Percentiles rank a stretch among this genome's conserved stretches.
Evolutionary conservation across 2,888 invertebrate species (phyloP).

Genomic region (Lottia gigantea): DNA sequence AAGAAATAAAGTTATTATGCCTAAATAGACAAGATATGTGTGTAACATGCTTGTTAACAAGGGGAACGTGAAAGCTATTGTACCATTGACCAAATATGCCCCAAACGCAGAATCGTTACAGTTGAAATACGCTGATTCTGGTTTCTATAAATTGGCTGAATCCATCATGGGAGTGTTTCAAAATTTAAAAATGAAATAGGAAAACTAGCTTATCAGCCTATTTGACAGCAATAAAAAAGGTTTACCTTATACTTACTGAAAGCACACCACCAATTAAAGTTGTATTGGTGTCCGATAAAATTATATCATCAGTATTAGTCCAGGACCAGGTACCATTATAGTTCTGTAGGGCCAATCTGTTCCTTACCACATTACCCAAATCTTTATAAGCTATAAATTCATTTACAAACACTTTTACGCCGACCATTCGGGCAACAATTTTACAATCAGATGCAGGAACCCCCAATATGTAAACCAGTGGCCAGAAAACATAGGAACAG

Average conservation of each 20-base stretch:
- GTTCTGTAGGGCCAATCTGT: slow-evolving; percentile 29
- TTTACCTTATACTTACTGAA: slow-evolving; percentile 32
- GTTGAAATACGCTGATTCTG: not conserved
- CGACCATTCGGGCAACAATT: slow-evolving; percentile 82
- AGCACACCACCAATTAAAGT: slow-evolving; percentile 42
- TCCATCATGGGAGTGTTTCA: too few species aligned
- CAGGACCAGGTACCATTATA: slow-evolving; percentile 31
- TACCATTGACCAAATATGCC: too few species aligned
- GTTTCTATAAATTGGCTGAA: not conserved
- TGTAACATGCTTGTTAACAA: too few species aligned
- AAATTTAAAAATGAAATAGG: too few species aligned
- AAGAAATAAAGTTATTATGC: not conserved
- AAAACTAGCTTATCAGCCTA: too few species aligned
- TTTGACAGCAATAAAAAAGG: too few species aligned
- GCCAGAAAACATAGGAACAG: slow-evolving; percentile 80
- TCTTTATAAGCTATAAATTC: slow-evolving; percentile 91
- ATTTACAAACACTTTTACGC: slow-evolving; percentile 89
- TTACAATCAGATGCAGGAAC: slow-evolving; percentile 76
- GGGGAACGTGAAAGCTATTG: too few species aligned
- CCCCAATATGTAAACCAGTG: slow-evolving; percentile 88
- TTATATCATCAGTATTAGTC: slow-evolving; percentile 29
- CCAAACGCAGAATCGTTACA: not conserved
- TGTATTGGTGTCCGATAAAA: slow-evolving; percentile 25
- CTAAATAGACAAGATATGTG: not conserved
- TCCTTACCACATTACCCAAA: slow-evolving; percentile 68